phyloP scores from a whole-genome alignment of 2,797 vertebrate species.

The Acrocephalus scirpaceus region DNA sequence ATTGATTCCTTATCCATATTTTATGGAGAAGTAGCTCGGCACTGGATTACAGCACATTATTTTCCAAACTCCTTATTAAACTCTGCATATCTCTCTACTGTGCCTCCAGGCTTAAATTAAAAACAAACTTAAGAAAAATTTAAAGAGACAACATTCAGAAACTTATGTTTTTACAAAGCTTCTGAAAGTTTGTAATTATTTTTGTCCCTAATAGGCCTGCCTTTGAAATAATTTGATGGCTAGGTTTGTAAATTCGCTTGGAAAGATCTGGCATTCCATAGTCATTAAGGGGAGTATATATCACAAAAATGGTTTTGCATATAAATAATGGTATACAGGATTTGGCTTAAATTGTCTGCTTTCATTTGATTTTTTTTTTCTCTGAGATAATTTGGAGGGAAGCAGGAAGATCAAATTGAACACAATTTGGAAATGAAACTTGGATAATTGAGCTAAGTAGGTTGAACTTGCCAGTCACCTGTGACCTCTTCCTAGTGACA shows the following conservation, averaged over 20 bases:
- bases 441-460: conserved; percentile 74
- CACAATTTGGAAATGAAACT: conserved; percentile 74
- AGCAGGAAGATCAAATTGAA: conserved; percentile 68
- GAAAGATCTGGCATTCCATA: conserved; percentile 54
- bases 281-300: conserved; percentile 47
- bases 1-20: conserved; percentile 59
- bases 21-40: conserved; percentile 19
- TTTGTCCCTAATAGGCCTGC: conserved; percentile 55
- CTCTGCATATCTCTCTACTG: conserved; percentile 13
- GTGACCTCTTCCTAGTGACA: conserved; percentile 64
- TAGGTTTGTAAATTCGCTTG: conserved; percentile 43
- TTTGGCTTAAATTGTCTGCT: conserved; percentile 63
- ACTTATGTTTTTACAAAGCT: conserved; percentile 54
- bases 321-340: conserved; percentile 53
- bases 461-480: conserved; percentile 73
- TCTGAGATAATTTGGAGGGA: conserved; percentile 49
- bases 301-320: conserved; percentile 66
- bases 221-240: conserved; percentile 66
- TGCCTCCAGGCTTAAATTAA: conserved; percentile 65
- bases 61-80: conserved; percentile 44
- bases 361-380: conserved; percentile 44
- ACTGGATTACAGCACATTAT: conserved; percentile 22
- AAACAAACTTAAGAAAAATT: conserved; percentile 64
- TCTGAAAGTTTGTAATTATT: conserved; percentile 52
- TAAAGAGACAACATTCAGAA: conserved; percentile 67